These are phyloP conservation scores for Gymnosoma rotundatum DNA, from an alignment of 2,888 invertebrate species.

Conservation along the genomic window DNA sequence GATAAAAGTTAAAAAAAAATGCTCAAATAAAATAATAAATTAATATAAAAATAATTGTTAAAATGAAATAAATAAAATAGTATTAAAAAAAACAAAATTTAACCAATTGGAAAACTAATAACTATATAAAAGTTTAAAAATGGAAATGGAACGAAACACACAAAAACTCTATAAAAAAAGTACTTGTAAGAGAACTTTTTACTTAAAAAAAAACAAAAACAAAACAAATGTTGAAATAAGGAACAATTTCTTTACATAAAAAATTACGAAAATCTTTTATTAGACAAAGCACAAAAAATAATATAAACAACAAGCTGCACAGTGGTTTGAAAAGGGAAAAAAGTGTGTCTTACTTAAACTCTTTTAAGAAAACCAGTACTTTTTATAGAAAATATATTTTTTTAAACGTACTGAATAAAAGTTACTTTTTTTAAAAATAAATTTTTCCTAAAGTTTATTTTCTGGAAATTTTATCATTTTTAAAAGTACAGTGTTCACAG, in stretches of 20 bases:
- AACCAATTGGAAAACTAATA: constrained; percentile 44
- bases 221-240: constrained; percentile 33
- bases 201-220: constrained; percentile 23
- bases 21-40: constrained; percentile 10
- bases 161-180: constrained; percentile 8
- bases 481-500: no score
- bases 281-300: constrained; percentile 55
- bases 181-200: constrained; percentile 25
- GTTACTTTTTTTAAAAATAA: not conserved
- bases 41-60: not conserved
- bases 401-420: no score
- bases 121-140: not conserved
- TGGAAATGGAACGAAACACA: not conserved
- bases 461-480: no score
- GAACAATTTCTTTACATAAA: constrained; percentile 34
- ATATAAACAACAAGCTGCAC: constrained; percentile 15
- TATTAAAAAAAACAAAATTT: constrained; percentile 26
- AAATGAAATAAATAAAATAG: constrained; percentile 2
- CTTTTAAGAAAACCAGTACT: no score
- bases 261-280: constrained; percentile 48
- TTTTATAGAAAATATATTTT: no score
- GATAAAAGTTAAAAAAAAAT: constrained; percentile 55
- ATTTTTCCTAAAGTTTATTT: no score
- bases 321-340: constrained; percentile 15
- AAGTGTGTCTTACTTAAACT: not conserved